Conservation (phyloP, 2,113 vertebrate species). For the Labrus mixtus region DNA sequence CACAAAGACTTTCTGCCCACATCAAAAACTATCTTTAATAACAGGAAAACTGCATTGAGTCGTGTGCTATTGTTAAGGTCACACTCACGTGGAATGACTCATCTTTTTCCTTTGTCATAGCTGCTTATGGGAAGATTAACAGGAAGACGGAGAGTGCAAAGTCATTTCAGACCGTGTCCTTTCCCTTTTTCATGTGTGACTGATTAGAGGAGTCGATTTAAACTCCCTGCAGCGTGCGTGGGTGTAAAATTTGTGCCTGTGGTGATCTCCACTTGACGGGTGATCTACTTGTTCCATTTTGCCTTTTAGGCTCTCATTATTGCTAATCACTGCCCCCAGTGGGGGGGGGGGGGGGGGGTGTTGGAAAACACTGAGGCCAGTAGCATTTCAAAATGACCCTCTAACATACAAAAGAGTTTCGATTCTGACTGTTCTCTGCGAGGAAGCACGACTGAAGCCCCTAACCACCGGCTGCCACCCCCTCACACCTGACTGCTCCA, state of each 20-base stretch:
- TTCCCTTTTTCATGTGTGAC: conserved; percentile 69
- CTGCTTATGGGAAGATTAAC: conserved; percentile 51
- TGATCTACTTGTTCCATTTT: conserved; percentile 72
- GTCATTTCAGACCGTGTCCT: conserved; percentile 66
- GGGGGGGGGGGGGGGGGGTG: too few species aligned
- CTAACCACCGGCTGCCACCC: conserved; percentile 15
- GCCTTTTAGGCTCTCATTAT: conserved; percentile 29
- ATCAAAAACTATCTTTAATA: conserved; percentile 4
- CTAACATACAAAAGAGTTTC: conserved; percentile 15
- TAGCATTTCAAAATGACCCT: conserved; percentile 2
- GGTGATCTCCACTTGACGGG: conserved; percentile 63
- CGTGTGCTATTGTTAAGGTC: neutral
- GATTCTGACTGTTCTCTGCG: conserved; percentile 4
- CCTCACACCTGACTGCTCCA: neutral
- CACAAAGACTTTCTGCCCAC: neutral
- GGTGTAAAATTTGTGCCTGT: conserved; percentile 62
- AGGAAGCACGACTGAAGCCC: neutral
- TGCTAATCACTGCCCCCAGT: conserved; percentile 31
- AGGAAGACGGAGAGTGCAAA: conserved; percentile 48
- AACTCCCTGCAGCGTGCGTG: conserved; percentile 26
- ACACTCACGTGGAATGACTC: conserved; percentile 39
- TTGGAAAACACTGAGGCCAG: neutral
- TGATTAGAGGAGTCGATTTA: conserved; percentile 53
- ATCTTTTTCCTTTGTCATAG: conserved; percentile 58
- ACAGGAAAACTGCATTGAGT: conserved; percentile 28